A percentile compares a stretch with the other conserved stretches of the same genome.
These are phyloP conservation scores for Cyprinodon diabolis DNA, from an alignment of 2,797 vertebrate genomes.

Conservation along the genomic window DNA sequence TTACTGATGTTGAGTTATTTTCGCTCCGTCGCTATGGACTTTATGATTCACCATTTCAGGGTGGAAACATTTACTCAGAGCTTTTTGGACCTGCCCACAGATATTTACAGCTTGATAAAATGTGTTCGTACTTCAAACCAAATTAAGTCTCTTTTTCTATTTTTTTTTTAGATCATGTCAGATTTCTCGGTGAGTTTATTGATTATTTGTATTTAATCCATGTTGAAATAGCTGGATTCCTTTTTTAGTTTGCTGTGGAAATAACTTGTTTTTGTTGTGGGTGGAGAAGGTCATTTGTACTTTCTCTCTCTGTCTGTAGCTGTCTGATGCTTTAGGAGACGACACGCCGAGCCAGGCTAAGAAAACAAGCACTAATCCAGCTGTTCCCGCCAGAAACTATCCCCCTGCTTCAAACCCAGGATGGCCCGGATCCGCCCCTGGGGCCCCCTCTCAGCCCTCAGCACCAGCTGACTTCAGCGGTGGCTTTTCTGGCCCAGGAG, in stretches of 20 bases:
- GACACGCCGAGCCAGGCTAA: constrained; percentile 83
- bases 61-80: constrained; percentile 73
- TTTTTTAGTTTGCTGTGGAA: not conserved
- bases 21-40: constrained; percentile 13
- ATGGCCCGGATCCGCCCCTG: constrained; percentile 82
- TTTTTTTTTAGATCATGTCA: constrained; percentile 77
- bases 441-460: constrained; percentile 79
- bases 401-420: constrained; percentile 73
- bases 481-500: constrained; percentile 74
- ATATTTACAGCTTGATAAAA: constrained; percentile 37
- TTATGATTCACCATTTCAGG: constrained; percentile 29
- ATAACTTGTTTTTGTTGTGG: not conserved
- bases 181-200: constrained; percentile 84
- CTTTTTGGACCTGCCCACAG: constrained; percentile 18
- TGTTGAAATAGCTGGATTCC: not conserved
- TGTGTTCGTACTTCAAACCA: constrained; percentile 18
- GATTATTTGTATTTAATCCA: not conserved
- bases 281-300: not conserved
- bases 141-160: constrained; percentile 26
- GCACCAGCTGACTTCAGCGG: constrained; percentile 67
- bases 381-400: constrained; percentile 62
- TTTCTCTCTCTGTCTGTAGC: constrained; percentile 73
- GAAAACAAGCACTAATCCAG: constrained; percentile 83
- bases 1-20: not conserved
- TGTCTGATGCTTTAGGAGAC: constrained; percentile 91